These are phyloP conservation scores for Pitta sordida DNA, from an alignment of 2,113 vertebrate genomes.

Conservation along the genomic window DNA sequence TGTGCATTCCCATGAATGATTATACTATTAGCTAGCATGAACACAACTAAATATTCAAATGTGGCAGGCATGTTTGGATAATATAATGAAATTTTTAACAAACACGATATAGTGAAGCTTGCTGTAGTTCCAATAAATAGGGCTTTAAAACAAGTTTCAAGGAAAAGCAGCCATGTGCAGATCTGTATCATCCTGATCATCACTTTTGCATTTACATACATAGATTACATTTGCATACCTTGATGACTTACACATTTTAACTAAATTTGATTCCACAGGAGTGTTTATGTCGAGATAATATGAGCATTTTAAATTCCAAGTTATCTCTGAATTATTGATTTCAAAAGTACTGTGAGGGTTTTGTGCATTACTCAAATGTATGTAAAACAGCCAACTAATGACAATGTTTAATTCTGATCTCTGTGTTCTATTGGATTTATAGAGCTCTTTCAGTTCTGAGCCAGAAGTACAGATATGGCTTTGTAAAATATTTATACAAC, in stretches of 20 bases:
- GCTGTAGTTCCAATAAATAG: background rate
- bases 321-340: constrained; percentile 49
- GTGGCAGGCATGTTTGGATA: background rate
- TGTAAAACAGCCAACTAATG: constrained; percentile 31
- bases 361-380: constrained; percentile 33
- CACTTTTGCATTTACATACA: background rate
- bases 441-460: constrained; percentile 16
- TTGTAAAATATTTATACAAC: constrained; percentile 42
- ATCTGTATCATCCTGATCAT: background rate
- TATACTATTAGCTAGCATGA: background rate
- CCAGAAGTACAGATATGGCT: constrained; percentile 44
- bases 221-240: constrained; percentile 8
- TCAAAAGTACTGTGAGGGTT: background rate
- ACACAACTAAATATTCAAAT: background rate
- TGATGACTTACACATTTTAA: background rate
- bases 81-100: background rate
- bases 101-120: background rate
- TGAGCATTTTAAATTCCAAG: constrained; percentile 11
- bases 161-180: background rate
- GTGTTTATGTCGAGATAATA: constrained; percentile 32
- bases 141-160: background rate
- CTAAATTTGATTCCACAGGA: background rate
- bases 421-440: constrained; percentile 44
- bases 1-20: background rate
- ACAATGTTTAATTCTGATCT: constrained; percentile 37